phyloP scores from a whole-genome alignment of 2,113 vertebrate species.

The Callochromis pleurospilus region DNA sequence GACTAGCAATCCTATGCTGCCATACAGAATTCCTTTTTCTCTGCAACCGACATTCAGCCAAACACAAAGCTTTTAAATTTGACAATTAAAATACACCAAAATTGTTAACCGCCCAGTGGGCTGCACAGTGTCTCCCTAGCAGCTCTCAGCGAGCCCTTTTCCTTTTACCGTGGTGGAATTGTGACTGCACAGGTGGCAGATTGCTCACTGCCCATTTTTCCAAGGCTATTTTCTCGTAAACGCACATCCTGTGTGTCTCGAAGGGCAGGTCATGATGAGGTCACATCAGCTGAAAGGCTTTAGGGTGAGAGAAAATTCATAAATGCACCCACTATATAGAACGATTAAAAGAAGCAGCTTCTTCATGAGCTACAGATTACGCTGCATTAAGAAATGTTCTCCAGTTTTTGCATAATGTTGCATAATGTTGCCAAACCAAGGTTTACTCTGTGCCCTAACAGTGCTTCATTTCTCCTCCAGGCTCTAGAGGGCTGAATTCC shows the following conservation, averaged over 20 bases:
- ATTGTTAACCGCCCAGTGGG: background rate
- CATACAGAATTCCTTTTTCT: background rate
- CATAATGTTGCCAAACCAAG: background rate
- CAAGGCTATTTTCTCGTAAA: background rate
- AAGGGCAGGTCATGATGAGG: slow-evolving; percentile 10
- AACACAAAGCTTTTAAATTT: background rate
- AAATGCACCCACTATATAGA: background rate
- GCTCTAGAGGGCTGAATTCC: background rate
- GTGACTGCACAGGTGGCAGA: slow-evolving; percentile 31
- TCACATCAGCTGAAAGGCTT: background rate
- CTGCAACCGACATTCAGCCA: background rate
- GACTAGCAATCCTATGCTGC: background rate
- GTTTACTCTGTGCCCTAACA: background rate
- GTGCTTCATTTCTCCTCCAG: background rate
- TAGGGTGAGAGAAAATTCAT: background rate
- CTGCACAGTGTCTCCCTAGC: background rate
- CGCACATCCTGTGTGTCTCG: background rate
- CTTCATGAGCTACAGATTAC: background rate
- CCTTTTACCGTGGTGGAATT: slow-evolving; percentile 1
- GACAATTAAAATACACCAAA: background rate
- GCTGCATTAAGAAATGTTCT: background rate
- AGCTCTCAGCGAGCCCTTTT: background rate
- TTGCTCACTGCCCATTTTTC: background rate
- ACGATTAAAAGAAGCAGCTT: background rate
- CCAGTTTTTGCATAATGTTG: background rate